phyloP scores from a whole-genome alignment of 2,888 invertebrate genomes.

The Tinea trinotella region DNA sequence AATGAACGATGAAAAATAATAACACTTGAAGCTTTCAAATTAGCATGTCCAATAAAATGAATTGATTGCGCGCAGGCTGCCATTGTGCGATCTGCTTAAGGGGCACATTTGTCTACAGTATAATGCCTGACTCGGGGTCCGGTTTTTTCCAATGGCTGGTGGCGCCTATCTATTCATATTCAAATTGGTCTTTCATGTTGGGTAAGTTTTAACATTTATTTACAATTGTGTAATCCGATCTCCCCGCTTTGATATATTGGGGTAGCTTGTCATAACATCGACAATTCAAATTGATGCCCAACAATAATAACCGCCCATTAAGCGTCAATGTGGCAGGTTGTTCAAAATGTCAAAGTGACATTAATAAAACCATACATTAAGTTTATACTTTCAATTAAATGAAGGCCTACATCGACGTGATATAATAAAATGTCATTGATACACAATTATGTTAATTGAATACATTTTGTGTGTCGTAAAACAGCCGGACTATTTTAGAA shows the following conservation, averaged over 20 bases:
- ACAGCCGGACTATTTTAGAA: not conserved
- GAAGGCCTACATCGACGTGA: not conserved
- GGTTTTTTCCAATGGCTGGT: slow-evolving; percentile 68
- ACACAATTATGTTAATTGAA: not conserved
- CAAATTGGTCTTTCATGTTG: slow-evolving; percentile 61
- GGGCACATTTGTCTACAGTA: slow-evolving; percentile 65
- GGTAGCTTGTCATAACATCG: slow-evolving; percentile 18
- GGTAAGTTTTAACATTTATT: slow-evolving; percentile 64
- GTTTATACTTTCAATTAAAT: slow-evolving; percentile 1
- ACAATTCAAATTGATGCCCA: slow-evolving; percentile 3
- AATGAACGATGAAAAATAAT: not conserved
- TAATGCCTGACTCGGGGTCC: slow-evolving; percentile 47
- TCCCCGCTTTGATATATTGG: slow-evolving; percentile 44
- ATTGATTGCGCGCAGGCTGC: slow-evolving; percentile 54
- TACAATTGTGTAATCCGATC: slow-evolving; percentile 61
- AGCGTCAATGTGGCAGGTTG: not conserved
- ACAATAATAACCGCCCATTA: not conserved
- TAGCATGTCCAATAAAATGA: slow-evolving; percentile 58
- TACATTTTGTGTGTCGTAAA: not conserved
- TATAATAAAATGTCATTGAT: not conserved
- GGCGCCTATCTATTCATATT: slow-evolving; percentile 70
- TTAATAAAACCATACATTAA: slow-evolving; percentile 12
- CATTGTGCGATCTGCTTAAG: slow-evolving; percentile 51
- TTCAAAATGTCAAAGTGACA: slow-evolving; percentile 3
- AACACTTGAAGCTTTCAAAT: slow-evolving; percentile 31